Evolutionary conservation across 2,113 vertebrate species (phyloP), one percentile per base, ranked within the genome.

Genomic region (Phainopepla nitens): DNA sequence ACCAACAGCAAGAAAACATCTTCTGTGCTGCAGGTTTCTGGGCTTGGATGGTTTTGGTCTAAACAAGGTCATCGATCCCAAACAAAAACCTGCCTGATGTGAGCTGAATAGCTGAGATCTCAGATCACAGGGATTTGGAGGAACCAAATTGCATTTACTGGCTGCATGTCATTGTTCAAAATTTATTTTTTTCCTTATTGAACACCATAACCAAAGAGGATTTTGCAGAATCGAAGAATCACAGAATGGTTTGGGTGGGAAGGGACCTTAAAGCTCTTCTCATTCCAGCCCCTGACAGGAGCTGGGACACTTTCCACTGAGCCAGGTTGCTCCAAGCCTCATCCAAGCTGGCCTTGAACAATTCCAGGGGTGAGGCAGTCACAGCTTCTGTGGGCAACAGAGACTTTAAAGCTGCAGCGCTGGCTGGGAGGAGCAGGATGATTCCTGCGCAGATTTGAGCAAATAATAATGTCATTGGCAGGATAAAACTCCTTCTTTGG

Each of bases 321-420:
- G 3, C 11, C 47, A 69, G 41, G 14, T 18, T 33, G 18, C 49
- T 83, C 62, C 56, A 69, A 77, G 7, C 35, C 31, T 13, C 6
- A 3, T 76, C 56, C 62, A 70, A 1, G 35, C 8, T 33, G 54
- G 41, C 4, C 41, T 69, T 56, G 54, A 13, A 9, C 21, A 69
- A 3, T 77, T 42, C 49, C 35, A 56, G 56, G 10, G 18, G 42
- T 42, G 35, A 15, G 31, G 18, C 71, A 69, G 49, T 31, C 87
- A 77, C 62, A 77, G 31, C 25, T 83, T 19, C 54, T 28, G 7
- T 47, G 61, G 41, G 54, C 14, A 49, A 3, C 25, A 20, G 71
- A 28, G 22, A 39, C 8, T 28, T 47, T 35, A 44, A 90, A 81
- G 3, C 15, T 57, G 10, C 8, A 18, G 18, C 0, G 0, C 35